These are phyloP conservation scores for Zaprionus nigranus DNA, from an alignment of 1,140 invertebrate genomes.

Conservation along the genomic window DNA sequence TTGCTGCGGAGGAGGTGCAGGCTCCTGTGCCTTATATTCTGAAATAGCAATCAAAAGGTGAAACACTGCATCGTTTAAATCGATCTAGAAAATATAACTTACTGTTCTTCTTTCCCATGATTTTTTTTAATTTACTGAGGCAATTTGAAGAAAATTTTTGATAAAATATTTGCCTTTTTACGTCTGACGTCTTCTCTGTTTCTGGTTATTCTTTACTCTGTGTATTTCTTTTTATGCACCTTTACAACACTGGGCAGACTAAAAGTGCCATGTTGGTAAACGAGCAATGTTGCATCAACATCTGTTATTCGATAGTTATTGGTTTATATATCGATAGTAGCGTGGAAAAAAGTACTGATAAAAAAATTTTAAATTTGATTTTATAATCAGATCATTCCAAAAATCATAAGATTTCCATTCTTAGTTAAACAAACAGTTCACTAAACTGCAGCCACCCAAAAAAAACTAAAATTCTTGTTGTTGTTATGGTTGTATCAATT, in stretches of 20 bases:
- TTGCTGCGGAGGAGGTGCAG: slow-evolving; percentile 12
- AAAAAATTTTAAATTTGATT: too few species aligned
- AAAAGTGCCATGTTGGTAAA: not conserved
- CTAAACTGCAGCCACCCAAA: not conserved
- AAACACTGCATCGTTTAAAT: not conserved
- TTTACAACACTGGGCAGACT: not conserved
- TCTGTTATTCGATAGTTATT: not conserved
- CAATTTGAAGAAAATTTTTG: not conserved
- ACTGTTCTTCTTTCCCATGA: slow-evolving; percentile 59
- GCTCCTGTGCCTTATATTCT: slow-evolving; percentile 31
- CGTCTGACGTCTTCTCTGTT: not conserved
- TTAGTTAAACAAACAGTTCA: too few species aligned
- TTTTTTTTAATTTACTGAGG: not conserved
- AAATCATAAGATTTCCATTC: too few species aligned
- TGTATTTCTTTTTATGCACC: not conserved
- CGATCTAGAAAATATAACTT: not conserved
- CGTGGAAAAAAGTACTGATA: too few species aligned
- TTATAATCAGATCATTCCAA: too few species aligned
- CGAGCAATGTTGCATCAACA: not conserved
- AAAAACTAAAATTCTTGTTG: slow-evolving; percentile 19
- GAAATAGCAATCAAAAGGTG: not conserved
- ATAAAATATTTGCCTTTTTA: not conserved
- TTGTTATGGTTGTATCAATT: slow-evolving; percentile 69
- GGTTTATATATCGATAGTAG: not conserved
- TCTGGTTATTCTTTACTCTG: not conserved